Base-by-base conservation (phyloP, 2,113 vertebrate species). In the Gopherus flavomarginatus region DNA sequence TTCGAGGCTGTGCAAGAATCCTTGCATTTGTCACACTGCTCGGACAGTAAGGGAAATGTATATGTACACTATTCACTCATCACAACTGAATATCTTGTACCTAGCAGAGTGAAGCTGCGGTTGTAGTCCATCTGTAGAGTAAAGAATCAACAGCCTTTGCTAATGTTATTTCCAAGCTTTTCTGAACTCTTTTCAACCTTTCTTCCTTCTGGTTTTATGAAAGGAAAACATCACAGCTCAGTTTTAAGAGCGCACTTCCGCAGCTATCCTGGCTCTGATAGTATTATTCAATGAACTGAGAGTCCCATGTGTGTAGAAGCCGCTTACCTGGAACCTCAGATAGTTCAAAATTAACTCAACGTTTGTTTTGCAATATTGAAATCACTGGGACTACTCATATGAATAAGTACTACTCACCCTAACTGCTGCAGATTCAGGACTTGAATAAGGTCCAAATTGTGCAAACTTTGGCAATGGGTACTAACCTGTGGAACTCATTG, bases 161-260 rank as follows among this genome's bases (percentile, higher is more conserved):
- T 65, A 84, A 52, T 1, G 4, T 22, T 52, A 54, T 17, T 11
- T 27, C n/a, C 22, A 29, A 0, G 2, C 3, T 79, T 88, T 11
- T 12, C 84, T 5, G 85, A 42, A 12, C 22, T 21, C 11, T 79
- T 82, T 87, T 87, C 44, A 85, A 47, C 62, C 83, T 53, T 87
- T 87, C 87, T 75, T n/a, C 65, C n/a, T 5, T 5, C 35, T 10
- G 65, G 29, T 1, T 77, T 77, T 77, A 24, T 77, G 24, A 77
- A 77, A 77, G 24, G 72, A 44, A 44, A 77, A 5, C 26, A 83
- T 79, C 77, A 88, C 26, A 81, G 77, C 49, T 9, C 16, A 10
- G 26, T 92, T 95, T 87, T 44, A 84, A 93, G 35, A 31, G 44
- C 42, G 62, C 79, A 35, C 53, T 83, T 77, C n/a, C 52, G 56